Percentiles rank a stretch among this genome's conserved stretches.
Evolutionary conservation across 2,797 vertebrate genomes (phyloP).

Genomic region (Eulemur coronatus): DNA sequence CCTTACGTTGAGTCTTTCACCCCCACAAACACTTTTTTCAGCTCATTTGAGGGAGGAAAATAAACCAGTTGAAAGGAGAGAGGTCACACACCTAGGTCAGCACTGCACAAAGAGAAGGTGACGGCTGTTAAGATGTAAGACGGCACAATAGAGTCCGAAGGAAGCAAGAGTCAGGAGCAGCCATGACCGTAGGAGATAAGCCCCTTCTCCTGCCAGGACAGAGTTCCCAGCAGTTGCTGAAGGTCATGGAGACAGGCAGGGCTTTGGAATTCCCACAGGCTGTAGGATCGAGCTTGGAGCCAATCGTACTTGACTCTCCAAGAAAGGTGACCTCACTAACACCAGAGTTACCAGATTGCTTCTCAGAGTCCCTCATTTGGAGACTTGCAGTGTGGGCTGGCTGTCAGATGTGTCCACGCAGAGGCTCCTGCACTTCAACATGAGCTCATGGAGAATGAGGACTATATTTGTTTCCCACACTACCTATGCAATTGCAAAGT

Average conservation of each 20-base stretch:
- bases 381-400: neutral
- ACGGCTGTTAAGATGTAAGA: neutral
- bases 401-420: too few relatives aligned
- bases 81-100: neutral
- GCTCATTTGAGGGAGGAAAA: neutral
- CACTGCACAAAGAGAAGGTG: neutral
- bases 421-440: neutral
- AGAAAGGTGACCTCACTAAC: neutral
- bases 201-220: neutral
- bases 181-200: neutral
- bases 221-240: neutral
- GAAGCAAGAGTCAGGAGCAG: neutral
- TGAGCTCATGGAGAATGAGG: neutral
- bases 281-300: neutral
- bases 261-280: neutral
- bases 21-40: neutral
- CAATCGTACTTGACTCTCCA: neutral
- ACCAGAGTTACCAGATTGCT: neutral
- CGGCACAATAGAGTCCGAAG: neutral
- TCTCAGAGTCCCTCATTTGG: neutral
- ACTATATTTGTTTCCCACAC: neutral
- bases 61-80: neutral
- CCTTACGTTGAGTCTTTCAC: neutral
- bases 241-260: accelerated
- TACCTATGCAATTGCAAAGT: neutral